Percentiles rank a stretch among this genome's conserved stretches.
Conservation (phyloP, 2,888 invertebrate genomes). For the Phasia obesa region DNA sequence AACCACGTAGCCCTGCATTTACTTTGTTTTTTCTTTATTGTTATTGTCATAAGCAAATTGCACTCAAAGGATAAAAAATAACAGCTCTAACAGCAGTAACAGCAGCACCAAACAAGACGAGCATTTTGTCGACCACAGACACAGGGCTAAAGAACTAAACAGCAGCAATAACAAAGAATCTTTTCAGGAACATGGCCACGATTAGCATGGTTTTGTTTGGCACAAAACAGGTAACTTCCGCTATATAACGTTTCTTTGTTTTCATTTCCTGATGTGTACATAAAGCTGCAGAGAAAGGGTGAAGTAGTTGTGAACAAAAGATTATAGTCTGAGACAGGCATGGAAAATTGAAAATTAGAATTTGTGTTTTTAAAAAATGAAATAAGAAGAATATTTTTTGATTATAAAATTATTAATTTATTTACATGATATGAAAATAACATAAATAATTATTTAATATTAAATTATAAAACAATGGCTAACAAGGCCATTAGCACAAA, state of each 20-base stretch:
- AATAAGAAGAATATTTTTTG: too few relatives aligned
- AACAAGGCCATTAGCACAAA: too few relatives aligned
- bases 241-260: slow-evolving; percentile 1
- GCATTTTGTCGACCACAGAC: slow-evolving; percentile 9
- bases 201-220: slow-evolving; percentile 46
- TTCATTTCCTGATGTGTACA: background rate
- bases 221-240: slow-evolving; percentile 39
- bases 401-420: too few relatives aligned
- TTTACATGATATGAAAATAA: too few relatives aligned
- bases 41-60: slow-evolving; percentile 66
- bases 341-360: too few relatives aligned
- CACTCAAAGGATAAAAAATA: slow-evolving; percentile 39
- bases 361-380: too few relatives aligned
- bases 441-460: too few relatives aligned
- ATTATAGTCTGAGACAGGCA: too few relatives aligned
- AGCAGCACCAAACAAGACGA: slow-evolving; percentile 1
- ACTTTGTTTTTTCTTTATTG: slow-evolving; percentile 20
- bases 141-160: slow-evolving; percentile 28
- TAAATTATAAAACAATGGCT: too few relatives aligned
- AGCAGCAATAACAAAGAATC: slow-evolving; percentile 1
- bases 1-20: slow-evolving; percentile 3
- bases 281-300: too few relatives aligned
- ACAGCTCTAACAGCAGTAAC: too few relatives aligned
- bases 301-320: too few relatives aligned
- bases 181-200: slow-evolving; percentile 36